A percentile compares a stretch with the other conserved stretches of the same genome.
phyloP scores from a whole-genome alignment of 2,113 vertebrate species.

The Casuarius casuarius region DNA sequence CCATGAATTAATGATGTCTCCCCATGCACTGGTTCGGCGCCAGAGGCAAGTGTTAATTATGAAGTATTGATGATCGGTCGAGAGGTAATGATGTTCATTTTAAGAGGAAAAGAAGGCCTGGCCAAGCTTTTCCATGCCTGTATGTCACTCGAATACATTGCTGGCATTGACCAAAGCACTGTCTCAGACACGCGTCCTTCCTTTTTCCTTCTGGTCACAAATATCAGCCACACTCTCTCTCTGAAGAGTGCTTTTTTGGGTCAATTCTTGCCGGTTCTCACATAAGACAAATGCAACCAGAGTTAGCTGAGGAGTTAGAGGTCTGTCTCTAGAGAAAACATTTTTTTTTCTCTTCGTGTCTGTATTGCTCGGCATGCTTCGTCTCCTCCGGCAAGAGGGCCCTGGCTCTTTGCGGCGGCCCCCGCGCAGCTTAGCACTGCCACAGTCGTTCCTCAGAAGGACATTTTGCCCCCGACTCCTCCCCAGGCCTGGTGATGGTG shows the following conservation, averaged over 20 bases:
- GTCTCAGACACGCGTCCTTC: fast-evolving
- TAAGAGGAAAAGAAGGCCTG: background rate
- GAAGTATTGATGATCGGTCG: background rate
- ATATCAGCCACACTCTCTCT: background rate
- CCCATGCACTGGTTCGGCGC: background rate
- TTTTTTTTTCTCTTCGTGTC: background rate
- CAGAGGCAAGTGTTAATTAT: background rate
- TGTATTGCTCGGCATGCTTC: background rate
- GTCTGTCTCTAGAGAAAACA: background rate
- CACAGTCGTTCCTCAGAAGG: no score
- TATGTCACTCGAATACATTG: background rate
- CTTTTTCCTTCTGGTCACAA: background rate
- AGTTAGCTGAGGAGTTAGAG: background rate
- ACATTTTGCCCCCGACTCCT: background rate
- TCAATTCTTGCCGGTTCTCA: background rate
- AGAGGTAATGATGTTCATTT: background rate
- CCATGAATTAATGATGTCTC: background rate
- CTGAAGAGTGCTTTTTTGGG: background rate
- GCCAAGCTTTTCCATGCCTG: no score
- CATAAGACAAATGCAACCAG: background rate
- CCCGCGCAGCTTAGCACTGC: no score
- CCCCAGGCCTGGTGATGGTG: background rate
- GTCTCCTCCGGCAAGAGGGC: no score
- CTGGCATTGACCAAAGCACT: background rate
- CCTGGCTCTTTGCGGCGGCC: no score